phyloP scores from a whole-genome alignment of 2,113 vertebrate species.

The Lethenteron camtschaticum region DNA sequence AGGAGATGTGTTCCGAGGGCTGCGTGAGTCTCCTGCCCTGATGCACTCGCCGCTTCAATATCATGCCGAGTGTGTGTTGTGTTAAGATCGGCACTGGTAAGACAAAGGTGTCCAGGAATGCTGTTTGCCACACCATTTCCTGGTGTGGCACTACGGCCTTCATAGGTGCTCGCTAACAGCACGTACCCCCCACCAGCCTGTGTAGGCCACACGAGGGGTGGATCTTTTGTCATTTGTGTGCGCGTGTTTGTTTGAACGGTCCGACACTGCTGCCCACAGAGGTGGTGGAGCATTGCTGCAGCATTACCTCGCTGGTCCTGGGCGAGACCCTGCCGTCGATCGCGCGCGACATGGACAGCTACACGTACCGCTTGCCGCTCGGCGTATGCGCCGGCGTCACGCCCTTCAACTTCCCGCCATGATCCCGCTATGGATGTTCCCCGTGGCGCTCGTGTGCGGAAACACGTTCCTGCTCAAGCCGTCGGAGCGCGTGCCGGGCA shows the following conservation, averaged over 20 bases:
- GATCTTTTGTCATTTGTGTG: no score
- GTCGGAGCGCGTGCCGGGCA: constrained; percentile 70
- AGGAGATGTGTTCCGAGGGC: constrained; percentile 85
- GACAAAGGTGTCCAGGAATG: no score
- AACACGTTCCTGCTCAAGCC: constrained; percentile 91
- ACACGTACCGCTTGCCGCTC: constrained; percentile 64
- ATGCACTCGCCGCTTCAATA: no score
- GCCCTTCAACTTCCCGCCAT: constrained; percentile 95
- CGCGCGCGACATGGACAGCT: constrained; percentile 92
- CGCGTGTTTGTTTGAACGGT: no score
- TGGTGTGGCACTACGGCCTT: no score
- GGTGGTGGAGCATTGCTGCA: constrained; percentile 87
- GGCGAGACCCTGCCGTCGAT: constrained; percentile 84
- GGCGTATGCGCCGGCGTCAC: constrained; percentile 78
- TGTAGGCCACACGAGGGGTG: no score
- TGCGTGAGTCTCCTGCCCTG: constrained; percentile 41
- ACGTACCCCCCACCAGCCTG: no score
- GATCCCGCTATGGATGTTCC: constrained; percentile 98
- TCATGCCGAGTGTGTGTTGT: no score
- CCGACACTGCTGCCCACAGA: constrained; percentile 25
- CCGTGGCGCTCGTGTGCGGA: constrained; percentile 79
- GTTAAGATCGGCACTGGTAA: no score
- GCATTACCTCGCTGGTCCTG: constrained; percentile 75
- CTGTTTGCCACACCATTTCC: no score
- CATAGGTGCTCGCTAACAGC: no score